These are phyloP conservation scores for Galeruca laticollis DNA, from an alignment of 2,888 invertebrate species.

Conservation along the genomic window DNA sequence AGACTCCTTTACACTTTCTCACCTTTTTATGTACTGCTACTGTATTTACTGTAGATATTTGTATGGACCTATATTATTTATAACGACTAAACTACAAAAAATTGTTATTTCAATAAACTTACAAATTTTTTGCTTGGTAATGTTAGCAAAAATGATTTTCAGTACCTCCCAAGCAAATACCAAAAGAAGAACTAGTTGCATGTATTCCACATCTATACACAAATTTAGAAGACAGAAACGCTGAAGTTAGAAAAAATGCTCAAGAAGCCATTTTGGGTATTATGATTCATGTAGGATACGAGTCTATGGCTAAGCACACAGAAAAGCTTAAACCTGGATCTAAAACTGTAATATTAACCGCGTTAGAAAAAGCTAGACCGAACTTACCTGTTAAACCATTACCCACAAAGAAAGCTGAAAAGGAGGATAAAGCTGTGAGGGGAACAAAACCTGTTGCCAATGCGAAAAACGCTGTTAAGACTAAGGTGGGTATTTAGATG, in stretches of 20 bases:
- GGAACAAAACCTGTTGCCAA: slow-evolving; percentile 71
- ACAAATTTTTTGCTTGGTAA: neutral
- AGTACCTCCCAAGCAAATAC: slow-evolving; percentile 79
- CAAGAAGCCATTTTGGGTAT: slow-evolving; percentile 90
- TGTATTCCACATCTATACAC: slow-evolving; percentile 84
- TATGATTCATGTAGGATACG: slow-evolving; percentile 93
- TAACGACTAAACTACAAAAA: neutral
- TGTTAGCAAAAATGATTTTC: slow-evolving; percentile 42
- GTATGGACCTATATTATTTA: no score
- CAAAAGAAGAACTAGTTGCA: slow-evolving; percentile 83
- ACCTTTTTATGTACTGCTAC: no score
- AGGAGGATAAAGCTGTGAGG: slow-evolving; percentile 69
- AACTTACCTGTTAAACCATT: slow-evolving; percentile 86
- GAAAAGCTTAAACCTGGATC: slow-evolving; percentile 87
- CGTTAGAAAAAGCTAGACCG: slow-evolving; percentile 87
- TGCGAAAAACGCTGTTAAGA: slow-evolving; percentile 68
- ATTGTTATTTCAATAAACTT: neutral
- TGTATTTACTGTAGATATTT: no score
- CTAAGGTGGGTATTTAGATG: slow-evolving; percentile 66
- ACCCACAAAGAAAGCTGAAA: slow-evolving; percentile 72
- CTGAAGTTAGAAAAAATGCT: slow-evolving; percentile 91
- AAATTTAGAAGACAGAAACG: slow-evolving; percentile 91
- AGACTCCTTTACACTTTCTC: no score
- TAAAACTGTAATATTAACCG: slow-evolving; percentile 80
- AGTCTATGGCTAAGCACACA: slow-evolving; percentile 79